These are phyloP conservation scores for Canis aureus DNA, from an alignment of 2,113 vertebrate genomes.

Conservation along the genomic window DNA sequence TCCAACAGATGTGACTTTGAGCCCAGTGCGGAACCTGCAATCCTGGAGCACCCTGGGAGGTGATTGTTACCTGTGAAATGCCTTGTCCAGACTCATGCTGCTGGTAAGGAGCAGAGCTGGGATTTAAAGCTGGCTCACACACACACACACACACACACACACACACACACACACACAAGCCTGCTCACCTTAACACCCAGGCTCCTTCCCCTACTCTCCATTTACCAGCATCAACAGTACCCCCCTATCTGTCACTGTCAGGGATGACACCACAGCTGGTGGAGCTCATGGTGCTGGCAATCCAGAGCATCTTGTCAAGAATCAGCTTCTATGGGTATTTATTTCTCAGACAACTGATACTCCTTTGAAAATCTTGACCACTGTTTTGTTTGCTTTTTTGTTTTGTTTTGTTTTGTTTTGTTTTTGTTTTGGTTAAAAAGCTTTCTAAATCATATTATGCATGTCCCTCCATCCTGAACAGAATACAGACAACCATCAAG, in stretches of 20 bases:
- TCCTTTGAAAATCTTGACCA: not conserved
- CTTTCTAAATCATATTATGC: not conserved
- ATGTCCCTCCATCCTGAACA: not conserved
- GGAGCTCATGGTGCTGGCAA: fast-evolving
- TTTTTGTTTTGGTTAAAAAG: not conserved
- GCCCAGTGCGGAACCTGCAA: fast-evolving
- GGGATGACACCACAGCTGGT: not conserved
- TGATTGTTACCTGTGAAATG: too few species aligned
- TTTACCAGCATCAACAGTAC: not conserved
- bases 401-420: not conserved
- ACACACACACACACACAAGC: too few species aligned
- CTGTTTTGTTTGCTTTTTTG: not conserved
- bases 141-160: too few species aligned
- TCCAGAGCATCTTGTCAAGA: not conserved
- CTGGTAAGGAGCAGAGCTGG: not conserved
- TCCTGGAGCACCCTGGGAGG: not conserved
- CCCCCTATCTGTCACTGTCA: not conserved
- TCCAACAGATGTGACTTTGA: fast-evolving
- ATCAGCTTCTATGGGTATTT: not conserved
- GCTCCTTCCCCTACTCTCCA: not conserved
- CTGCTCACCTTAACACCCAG: too few species aligned
- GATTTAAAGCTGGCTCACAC: not conserved
- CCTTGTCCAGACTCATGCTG: not conserved
- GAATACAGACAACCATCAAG: not conserved
- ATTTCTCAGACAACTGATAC: not conserved